Conservation (phyloP, 2,797 vertebrate species). For the Fringilla coelebs region DNA sequence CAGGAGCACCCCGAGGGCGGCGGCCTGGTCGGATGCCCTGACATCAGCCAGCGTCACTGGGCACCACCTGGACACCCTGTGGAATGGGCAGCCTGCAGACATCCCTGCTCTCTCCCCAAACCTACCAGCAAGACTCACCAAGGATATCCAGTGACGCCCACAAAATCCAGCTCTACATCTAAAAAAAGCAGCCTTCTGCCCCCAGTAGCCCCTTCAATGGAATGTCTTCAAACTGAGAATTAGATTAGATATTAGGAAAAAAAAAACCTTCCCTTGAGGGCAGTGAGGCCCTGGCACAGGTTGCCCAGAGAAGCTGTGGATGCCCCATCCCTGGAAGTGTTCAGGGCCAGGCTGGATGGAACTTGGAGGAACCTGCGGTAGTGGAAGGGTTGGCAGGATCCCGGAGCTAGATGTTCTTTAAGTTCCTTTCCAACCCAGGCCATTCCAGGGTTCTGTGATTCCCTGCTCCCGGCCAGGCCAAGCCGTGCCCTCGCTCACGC, state of each 20-base stretch:
- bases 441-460: neutral
- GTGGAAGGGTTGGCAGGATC: neutral
- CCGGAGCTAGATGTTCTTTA: neutral
- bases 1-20: neutral
- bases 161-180: neutral
- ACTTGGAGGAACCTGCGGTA: neutral
- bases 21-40: fast-evolving
- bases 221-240: neutral
- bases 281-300: neutral
- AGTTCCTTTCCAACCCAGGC: neutral
- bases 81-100: neutral
- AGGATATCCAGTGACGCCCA: neutral
- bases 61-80: neutral
- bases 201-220: neutral
- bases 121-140: no score
- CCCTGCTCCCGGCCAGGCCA: neutral
- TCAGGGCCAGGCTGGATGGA: neutral
- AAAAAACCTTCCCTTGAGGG: neutral
- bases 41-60: neutral
- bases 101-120: fast-evolving
- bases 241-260: neutral
- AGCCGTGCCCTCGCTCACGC: neutral
- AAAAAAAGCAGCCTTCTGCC: neutral
- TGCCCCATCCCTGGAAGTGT: neutral
- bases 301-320: neutral